phyloP scores from a whole-genome alignment of 1,140 invertebrate species.

The Episyrphus balteatus region DNA sequence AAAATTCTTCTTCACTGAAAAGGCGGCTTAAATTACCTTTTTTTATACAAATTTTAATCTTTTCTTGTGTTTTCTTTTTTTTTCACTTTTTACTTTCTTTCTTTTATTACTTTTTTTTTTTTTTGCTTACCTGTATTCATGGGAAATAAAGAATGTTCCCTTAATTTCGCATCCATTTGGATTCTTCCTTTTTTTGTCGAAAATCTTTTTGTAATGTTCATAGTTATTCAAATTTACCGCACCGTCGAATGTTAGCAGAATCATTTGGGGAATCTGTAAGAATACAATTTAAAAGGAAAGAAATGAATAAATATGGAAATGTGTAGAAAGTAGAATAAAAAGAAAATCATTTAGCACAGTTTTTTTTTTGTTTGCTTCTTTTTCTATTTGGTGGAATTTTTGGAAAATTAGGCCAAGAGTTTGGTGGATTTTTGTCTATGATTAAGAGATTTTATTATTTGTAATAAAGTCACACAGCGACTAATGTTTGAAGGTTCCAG shows the following conservation, averaged over 20 bases:
- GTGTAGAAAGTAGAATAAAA: neutral
- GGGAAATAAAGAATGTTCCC: constrained; percentile 89
- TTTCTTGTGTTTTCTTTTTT: too few relatives aligned
- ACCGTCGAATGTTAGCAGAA: constrained; percentile 85
- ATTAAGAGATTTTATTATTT: too few relatives aligned
- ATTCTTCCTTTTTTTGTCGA: constrained; percentile 66
- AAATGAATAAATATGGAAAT: neutral
- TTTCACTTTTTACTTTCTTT: neutral
- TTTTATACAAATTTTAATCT: too few relatives aligned
- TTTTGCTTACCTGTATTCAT: constrained; percentile 63
- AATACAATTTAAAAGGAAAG: neutral
- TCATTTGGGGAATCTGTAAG: constrained; percentile 82
- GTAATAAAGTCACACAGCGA: too few relatives aligned
- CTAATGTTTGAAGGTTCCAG: too few relatives aligned
- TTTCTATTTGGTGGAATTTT: neutral
- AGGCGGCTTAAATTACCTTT: too few relatives aligned
- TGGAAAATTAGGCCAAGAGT: neutral
- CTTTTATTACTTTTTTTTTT: neutral
- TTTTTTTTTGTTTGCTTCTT: neutral
- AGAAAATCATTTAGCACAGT: neutral
- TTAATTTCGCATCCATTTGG: constrained; percentile 82
- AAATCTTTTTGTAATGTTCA: constrained; percentile 77
- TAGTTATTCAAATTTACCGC: constrained; percentile 87
- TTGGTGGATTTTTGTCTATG: too few relatives aligned
- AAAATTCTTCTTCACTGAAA: too few relatives aligned